Conservation (phyloP, 2,888 invertebrate species). For the Caenorhabditis doughertyi region DNA sequence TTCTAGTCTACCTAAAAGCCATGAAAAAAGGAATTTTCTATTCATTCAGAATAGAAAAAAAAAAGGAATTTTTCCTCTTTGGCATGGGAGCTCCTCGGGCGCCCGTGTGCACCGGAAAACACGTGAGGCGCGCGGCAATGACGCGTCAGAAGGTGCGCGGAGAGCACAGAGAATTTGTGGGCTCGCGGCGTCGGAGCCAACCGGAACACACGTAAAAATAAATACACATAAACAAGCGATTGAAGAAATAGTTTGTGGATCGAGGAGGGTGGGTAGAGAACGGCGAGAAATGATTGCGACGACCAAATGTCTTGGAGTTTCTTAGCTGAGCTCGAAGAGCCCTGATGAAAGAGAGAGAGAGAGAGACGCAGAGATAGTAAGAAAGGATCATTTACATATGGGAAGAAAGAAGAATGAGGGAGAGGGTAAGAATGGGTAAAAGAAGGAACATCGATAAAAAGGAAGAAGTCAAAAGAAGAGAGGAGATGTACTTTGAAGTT, state of each 20-base stretch:
- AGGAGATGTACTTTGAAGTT: slow-evolving; percentile 17
- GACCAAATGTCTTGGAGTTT: slow-evolving; percentile 53
- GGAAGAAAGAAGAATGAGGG: slow-evolving; percentile 8
- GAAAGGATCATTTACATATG: slow-evolving; percentile 41
- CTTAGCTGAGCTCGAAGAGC: slow-evolving; percentile 23
- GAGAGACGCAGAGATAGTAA: neutral
- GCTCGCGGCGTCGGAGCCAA: slow-evolving; percentile 47
- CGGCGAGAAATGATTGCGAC: slow-evolving; percentile 53
- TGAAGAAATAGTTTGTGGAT: slow-evolving; percentile 26
- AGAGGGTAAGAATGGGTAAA: neutral
- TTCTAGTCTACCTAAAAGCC: neutral
- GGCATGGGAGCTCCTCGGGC: neutral
- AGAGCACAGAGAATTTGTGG: neutral
- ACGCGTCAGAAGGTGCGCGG: slow-evolving; percentile 43
- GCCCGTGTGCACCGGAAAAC: slow-evolving; percentile 56
- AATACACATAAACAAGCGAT: slow-evolving; percentile 58
- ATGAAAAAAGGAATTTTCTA: neutral
- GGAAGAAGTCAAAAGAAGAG: slow-evolving; percentile 11
- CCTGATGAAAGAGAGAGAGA: neutral
- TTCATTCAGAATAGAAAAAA: slow-evolving; percentile 7
- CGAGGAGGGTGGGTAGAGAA: slow-evolving; percentile 13
- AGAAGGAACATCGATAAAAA: neutral
- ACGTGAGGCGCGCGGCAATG: slow-evolving; percentile 53
- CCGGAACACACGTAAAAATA: slow-evolving; percentile 63
- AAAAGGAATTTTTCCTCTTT: neutral